These are phyloP conservation scores for Venustaconcha ellipsiformis DNA, from an alignment of 1,140 invertebrate species.

Conservation along the genomic window DNA sequence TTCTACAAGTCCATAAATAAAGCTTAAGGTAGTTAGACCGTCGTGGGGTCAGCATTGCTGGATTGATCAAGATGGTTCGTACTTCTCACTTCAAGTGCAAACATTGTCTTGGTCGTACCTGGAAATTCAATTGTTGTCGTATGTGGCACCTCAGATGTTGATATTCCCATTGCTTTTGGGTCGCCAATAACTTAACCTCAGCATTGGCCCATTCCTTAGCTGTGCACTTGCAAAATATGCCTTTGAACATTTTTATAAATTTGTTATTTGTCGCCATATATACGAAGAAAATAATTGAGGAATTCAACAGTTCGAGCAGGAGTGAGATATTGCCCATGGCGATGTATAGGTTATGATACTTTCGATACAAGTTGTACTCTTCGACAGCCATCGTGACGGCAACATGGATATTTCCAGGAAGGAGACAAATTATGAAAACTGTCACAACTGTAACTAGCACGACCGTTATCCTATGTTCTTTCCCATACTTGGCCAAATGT, in stretches of 20 bases:
- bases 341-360: slow-evolving; percentile 21
- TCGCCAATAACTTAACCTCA: no score
- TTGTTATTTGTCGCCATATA: slow-evolving; percentile 30
- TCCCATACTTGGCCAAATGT: background rate
- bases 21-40: no score
- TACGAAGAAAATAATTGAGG: slow-evolving; percentile 27
- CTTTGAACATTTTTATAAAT: slow-evolving; percentile 5
- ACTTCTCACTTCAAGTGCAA: no score
- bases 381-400: background rate
- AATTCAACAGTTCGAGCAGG: slow-evolving; percentile 20
- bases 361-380: slow-evolving; percentile 9
- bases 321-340: slow-evolving; percentile 12
- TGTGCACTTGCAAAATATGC: slow-evolving; percentile 4
- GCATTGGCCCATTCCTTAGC: no score
- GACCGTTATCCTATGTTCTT: slow-evolving; percentile 18
- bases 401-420: slow-evolving; percentile 17
- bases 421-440: slow-evolving; percentile 23
- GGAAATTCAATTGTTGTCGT: no score
- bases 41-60: no score
- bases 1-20: no score
- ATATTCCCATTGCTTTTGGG: no score
- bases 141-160: no score
- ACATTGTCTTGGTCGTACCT: no score
- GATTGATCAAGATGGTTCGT: no score
- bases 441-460: slow-evolving; percentile 21